These are phyloP conservation scores for Terrapene triunguis DNA, from an alignment of 2,113 vertebrate genomes.

Conservation along the genomic window DNA sequence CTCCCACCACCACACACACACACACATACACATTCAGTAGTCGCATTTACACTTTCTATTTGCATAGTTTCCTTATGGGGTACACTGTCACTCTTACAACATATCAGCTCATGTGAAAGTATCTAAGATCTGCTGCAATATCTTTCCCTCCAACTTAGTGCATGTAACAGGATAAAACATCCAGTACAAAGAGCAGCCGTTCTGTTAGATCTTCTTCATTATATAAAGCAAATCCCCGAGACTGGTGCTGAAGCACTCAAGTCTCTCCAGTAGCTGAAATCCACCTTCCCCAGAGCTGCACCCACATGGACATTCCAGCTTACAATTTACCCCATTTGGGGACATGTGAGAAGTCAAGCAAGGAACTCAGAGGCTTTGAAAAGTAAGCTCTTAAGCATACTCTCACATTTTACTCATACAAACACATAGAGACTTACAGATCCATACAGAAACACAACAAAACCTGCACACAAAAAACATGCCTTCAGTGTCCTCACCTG, in stretches of 20 bases:
- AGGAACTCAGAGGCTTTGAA: not conserved
- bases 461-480: not conserved
- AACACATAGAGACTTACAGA: not conserved
- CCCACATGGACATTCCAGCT: not conserved
- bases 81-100: not conserved
- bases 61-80: not conserved
- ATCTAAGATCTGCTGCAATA: not conserved
- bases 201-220: not conserved
- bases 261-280: not conserved
- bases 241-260: not conserved
- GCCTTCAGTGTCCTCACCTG: not conserved
- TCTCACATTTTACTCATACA: not conserved
- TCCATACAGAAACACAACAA: not conserved
- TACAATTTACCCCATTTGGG: not conserved
- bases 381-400: not conserved
- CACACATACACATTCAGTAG: not conserved
- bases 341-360: not conserved
- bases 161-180: not conserved
- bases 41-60: not conserved
- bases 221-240: not conserved
- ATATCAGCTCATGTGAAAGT: not conserved
- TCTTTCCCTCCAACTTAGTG: not conserved
- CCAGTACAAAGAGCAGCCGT: not conserved
- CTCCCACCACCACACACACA: accelerated
- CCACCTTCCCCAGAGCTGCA: not conserved